phyloP scores from a whole-genome alignment of 2,113 vertebrate genomes.

The Aegotheles bennettii region DNA sequence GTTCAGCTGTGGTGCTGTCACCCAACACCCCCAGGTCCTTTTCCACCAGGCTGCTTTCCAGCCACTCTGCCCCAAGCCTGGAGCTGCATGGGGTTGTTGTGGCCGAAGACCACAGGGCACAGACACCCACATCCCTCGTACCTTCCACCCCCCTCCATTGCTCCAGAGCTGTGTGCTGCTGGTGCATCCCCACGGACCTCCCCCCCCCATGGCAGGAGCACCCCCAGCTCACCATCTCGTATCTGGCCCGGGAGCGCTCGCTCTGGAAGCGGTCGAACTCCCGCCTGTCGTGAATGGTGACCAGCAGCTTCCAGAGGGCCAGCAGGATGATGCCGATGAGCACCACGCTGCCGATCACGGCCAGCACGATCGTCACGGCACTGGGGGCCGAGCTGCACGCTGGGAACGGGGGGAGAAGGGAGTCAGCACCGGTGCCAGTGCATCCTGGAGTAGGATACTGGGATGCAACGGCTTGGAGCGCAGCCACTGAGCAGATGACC shows the following conservation, averaged over 20 bases:
- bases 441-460: accelerated
- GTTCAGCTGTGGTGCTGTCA: too few relatives aligned
- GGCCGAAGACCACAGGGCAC: too few relatives aligned
- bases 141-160: neutral
- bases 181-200: accelerated
- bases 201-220: neutral
- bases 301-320: slow-evolving; percentile 88
- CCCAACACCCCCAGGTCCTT: too few relatives aligned
- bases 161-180: neutral
- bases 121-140: accelerated
- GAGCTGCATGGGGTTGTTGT: too few relatives aligned
- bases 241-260: slow-evolving; percentile 89
- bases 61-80: too few relatives aligned
- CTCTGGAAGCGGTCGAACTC: slow-evolving; percentile 94
- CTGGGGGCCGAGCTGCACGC: slow-evolving; percentile 84
- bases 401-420: slow-evolving; percentile 23
- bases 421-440: neutral
- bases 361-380: slow-evolving; percentile 82
- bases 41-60: too few relatives aligned
- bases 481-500: neutral
- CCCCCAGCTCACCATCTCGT: slow-evolving; percentile 87
- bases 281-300: slow-evolving; percentile 91
- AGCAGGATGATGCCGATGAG: slow-evolving; percentile 86
- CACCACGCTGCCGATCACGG: slow-evolving; percentile 89
- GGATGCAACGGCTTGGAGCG: neutral